Evolutionary conservation across 37 sponge, comb jelly and placozoan species (phyloP).

Genomic region (Tethya wilhelma): DNA sequence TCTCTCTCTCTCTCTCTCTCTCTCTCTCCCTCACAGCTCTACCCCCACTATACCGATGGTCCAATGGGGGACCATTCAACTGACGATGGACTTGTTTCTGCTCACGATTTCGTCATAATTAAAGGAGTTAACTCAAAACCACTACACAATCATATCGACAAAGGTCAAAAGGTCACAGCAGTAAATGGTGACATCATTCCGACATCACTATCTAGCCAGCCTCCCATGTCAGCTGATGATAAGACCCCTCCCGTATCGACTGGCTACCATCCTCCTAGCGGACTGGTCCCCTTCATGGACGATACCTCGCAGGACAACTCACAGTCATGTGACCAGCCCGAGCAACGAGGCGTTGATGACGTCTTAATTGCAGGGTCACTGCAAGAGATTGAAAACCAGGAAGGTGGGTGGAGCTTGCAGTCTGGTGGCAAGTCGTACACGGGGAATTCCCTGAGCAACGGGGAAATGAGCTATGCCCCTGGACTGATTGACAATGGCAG

Average conservation of each 20-base stretch:
- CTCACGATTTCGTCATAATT: conserved; percentile 21
- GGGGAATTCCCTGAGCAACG: too few species aligned
- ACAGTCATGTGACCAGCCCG: conserved; percentile 1
- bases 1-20: neutral
- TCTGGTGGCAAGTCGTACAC: too few species aligned
- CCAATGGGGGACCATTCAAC: conserved; percentile 34
- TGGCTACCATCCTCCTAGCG: conserved; percentile 4
- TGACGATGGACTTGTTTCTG: conserved; percentile 29
- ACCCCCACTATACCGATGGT: conserved; percentile 49
- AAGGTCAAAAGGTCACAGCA: too few species aligned
- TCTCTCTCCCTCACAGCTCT: conserved; percentile 16
- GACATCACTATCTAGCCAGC: neutral
- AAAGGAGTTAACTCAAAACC: neutral
- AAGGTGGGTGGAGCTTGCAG: too few species aligned
- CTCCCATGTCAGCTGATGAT: neutral
- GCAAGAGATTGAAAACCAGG: conserved; percentile 14
- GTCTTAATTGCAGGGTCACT: conserved; percentile 33
- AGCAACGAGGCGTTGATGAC: neutral
- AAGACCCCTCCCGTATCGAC: neutral
- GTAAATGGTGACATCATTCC: too few species aligned
- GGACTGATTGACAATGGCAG: too few species aligned
- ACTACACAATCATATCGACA: too few species aligned
- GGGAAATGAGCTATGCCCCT: too few species aligned
- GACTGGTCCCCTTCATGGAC: conserved; percentile 20
- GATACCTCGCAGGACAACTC: conserved; percentile 17